Base-by-base conservation (phyloP, 2,888 invertebrate species). In the Caenorhabditis sinica region DNA sequence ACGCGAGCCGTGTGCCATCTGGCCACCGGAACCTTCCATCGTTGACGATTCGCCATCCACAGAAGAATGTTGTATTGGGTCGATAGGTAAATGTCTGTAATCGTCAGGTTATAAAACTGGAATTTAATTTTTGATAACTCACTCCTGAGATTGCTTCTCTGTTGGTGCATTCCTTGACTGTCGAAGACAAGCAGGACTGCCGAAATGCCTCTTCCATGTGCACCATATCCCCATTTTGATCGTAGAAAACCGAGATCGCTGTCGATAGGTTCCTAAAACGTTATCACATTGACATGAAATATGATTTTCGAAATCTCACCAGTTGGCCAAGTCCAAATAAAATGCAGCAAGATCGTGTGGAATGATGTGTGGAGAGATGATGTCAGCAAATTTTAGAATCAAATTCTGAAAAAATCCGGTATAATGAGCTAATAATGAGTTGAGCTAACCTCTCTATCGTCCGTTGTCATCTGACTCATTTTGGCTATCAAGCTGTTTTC, bases 271-370 rank as follows among this genome's bases (percentile, higher is more conserved):
- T 84, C 84, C 82, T 82, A 45, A 43, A 82, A 30, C 20, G 30
- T 45, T 36, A 9, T 36, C 4, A 1, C 15, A 17, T 45, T 28
- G n/a, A n/a, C n/a, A n/a, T n/a, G n/a, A n/a, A n/a, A n/a, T n/a
- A n/a, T n/a, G n/a, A 33, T 23, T 25, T 20, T 68, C 13, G n/a
- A 40, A 40, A 5, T 17, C 51, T 56, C 28, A 86, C 86, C 87
- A 87, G 20, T 85, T 83, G 0, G 75, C 73, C 20, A 87, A 53
- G 66, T 87, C 87, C 61, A 87, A 45, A 43, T 81, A 87, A 58
- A 87, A 87, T 11, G 85, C 65, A n/a, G 77, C 80, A 11, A 85
- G 60, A n/a, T 87, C 87, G 9, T 40, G 45, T n/a, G 85, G 85
- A 20, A 87, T 82, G 8, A n/a, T 51, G 20, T 76, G 75, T 11